phyloP scores from a whole-genome alignment of 2,888 invertebrate genomes.

The Epiperipatus broadwayi region DNA sequence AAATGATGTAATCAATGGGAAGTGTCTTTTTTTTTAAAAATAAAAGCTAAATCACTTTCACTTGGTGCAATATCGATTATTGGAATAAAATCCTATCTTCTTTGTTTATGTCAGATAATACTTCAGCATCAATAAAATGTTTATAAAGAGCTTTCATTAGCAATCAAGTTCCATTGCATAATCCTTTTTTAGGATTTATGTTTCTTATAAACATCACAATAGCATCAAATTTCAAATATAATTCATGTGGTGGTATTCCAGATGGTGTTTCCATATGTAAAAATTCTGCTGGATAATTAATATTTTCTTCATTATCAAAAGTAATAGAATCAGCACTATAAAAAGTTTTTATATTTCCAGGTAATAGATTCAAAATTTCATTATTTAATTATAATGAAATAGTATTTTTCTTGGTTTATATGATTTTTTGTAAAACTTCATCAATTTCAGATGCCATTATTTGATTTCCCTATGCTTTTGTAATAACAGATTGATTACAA shows the following conservation, averaged over 20 bases:
- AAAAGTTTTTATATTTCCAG: slow-evolving; percentile 9
- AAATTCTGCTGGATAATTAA: slow-evolving; percentile 16
- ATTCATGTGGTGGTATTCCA: slow-evolving; percentile 16
- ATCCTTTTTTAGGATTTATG: slow-evolving; percentile 15
- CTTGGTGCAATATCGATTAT: slow-evolving; percentile 13
- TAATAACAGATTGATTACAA: no score
- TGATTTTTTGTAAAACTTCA: no score
- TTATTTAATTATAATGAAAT: no score
- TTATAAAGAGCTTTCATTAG: slow-evolving; percentile 12
- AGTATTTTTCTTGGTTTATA: no score
- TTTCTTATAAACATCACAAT: slow-evolving; percentile 19
- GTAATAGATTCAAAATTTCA: neutral
- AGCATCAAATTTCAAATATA: slow-evolving; percentile 17
- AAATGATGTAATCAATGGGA: no score
- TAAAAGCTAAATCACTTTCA: slow-evolving; percentile 10
- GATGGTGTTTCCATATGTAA: slow-evolving; percentile 16
- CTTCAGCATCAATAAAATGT: slow-evolving; percentile 12
- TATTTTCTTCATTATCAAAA: slow-evolving; percentile 10
- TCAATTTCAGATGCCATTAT: no score
- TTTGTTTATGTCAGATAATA: slow-evolving; percentile 13
- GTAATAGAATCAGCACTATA: slow-evolving; percentile 14
- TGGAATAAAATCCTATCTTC: slow-evolving; percentile 17
- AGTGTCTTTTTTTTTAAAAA: no score
- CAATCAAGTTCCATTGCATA: slow-evolving; percentile 19
- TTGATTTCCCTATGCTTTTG: no score